Base-by-base conservation (phyloP, 2,113 vertebrate species). In the Leptosomus discolor region DNA sequence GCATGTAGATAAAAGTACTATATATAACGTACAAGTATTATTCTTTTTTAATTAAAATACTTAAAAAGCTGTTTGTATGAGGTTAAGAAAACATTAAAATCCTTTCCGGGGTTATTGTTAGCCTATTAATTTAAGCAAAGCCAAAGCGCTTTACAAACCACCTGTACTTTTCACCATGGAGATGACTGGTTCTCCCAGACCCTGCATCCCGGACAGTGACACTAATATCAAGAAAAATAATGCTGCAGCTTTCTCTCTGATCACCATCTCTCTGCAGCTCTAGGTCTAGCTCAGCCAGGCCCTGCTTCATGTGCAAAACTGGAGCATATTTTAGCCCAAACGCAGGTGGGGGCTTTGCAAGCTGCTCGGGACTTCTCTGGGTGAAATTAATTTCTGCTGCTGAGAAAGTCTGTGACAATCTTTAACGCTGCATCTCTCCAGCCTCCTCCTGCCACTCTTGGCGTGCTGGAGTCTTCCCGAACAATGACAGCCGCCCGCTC, bases 31-130 rank as follows among this genome's bases (percentile, higher is more conserved):
- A 84, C 1, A 3, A 89, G 64, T 58, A 88, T 90, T 95, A 54
- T 88, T 91, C 34, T 89, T 91, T 91, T 97, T 94, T 92, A 94
- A 96, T 94, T 91, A 94, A 93, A 96, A 83, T 43, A 81, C 37
- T 69, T 92, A 7, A 78, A 90, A 91, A 79, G 34, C 79, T 94
- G 92, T 94, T 97, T 95, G 86, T 64, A 53, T 50, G 39, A 85
- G 65, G 88, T 84, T 92, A 94, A 73, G 79, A 84, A 96, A 95
- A 89, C 91, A 92, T 87, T 67, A 71, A 91, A 95, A 94, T 94
- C 76, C 83, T 81, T 94, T 87, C 86, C 86, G 87, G 41, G 45
- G 15, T 92, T 96, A 92, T 88, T 96, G 92, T 94, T 87, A 92
- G 36, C 69, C 63, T 74, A 64, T 80, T 89, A 89, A 92, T 91